phyloP scores from a whole-genome alignment of 2,113 vertebrate species.

The Ceyx cyanopectus region DNA sequence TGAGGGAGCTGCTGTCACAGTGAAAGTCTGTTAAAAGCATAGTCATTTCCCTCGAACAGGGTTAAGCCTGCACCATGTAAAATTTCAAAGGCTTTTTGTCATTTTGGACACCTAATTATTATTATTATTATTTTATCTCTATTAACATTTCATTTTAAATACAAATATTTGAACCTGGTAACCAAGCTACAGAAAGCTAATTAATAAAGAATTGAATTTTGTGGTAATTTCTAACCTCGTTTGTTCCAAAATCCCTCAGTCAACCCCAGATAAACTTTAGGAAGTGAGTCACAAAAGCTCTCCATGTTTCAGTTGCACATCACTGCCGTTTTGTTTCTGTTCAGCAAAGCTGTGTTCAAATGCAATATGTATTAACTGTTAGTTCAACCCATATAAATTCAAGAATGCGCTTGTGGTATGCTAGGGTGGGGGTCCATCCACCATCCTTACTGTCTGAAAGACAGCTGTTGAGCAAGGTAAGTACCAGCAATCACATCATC shows the following conservation, averaged over 20 bases:
- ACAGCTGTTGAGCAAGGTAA: background rate
- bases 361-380: background rate
- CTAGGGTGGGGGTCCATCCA: background rate
- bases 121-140: background rate
- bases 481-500: background rate
- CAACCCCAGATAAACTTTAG: background rate
- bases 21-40: slow-evolving; percentile 27
- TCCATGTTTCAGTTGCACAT: background rate
- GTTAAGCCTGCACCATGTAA: background rate
- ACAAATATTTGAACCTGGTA: background rate
- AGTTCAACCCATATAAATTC: background rate
- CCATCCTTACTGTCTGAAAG: background rate
- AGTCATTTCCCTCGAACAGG: background rate
- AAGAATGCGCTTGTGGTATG: background rate
- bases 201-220: background rate
- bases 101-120: background rate
- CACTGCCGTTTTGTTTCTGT: background rate
- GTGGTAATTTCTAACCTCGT: background rate
- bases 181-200: background rate
- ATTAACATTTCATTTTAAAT: background rate
- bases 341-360: background rate
- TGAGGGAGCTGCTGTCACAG: slow-evolving; percentile 14
- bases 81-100: slow-evolving; percentile 1
- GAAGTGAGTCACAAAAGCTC: background rate
- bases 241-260: background rate